Evolutionary conservation across 23 tunicate species (phyloP).

Genomic region (Corella eumyota): DNA sequence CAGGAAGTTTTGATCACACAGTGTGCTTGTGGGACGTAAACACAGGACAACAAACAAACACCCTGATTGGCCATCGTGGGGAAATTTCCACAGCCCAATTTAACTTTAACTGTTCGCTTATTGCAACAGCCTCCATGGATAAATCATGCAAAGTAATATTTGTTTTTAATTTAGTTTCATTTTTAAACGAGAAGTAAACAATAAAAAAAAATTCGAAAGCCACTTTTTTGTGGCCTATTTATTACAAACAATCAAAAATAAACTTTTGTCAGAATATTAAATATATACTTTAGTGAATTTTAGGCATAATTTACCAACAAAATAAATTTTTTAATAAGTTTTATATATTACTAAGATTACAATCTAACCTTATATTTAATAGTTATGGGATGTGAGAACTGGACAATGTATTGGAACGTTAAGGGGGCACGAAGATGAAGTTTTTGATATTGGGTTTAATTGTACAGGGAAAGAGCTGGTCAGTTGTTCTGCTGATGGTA

Average conservation of each 20-base stretch:
- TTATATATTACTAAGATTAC: too few species aligned
- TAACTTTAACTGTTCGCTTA: conserved; percentile 83
- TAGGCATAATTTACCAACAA: too few species aligned
- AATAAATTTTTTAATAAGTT: too few species aligned
- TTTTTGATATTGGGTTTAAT: conserved; percentile 90
- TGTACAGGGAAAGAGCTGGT: conserved; percentile 64
- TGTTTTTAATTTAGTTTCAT: too few species aligned
- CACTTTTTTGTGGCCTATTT: too few species aligned
- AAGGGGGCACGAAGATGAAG: conserved; percentile 91
- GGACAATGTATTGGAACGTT: conserved; percentile 81
- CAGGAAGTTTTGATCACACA: conserved; percentile 97
- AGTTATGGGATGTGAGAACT: conserved; percentile 91
- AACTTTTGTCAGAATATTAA: too few species aligned
- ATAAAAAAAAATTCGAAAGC: too few species aligned
- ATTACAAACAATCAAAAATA: too few species aligned
- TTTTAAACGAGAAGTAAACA: too few species aligned
- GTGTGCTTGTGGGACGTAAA: conserved; percentile 80
- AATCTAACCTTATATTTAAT: too few species aligned
- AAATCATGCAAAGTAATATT: conserved; percentile 69
- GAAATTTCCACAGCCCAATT: conserved; percentile 93
- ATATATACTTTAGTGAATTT: too few species aligned
- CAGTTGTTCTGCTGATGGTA: conserved; percentile 90
- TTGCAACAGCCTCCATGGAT: conserved; percentile 94
- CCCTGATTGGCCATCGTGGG: conserved; percentile 89
- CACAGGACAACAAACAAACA: conserved; percentile 51